Conservation (phyloP, 1,140 invertebrate species). For the Diploscapter pachys region DNA sequence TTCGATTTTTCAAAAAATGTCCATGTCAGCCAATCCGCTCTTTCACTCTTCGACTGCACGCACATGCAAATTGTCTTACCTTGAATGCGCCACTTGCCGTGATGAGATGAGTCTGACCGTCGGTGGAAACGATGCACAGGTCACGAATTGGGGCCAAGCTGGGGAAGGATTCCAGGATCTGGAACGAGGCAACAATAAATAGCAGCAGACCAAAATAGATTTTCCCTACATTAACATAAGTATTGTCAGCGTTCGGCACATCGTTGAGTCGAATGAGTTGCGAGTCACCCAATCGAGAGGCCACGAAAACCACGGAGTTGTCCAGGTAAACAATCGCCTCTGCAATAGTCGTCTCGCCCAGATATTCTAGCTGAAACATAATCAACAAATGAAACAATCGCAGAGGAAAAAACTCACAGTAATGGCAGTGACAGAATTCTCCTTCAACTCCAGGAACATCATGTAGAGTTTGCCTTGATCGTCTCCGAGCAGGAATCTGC, state of each 20-base stretch:
- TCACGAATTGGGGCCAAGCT: constrained; percentile 95
- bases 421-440: constrained; percentile 74
- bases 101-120: constrained; percentile 92
- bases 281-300: constrained; percentile 90
- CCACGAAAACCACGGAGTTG: constrained; percentile 95
- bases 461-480: constrained; percentile 91
- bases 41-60: too few species aligned
- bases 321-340: constrained; percentile 97
- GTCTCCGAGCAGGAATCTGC: constrained; percentile 84
- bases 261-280: constrained; percentile 87
- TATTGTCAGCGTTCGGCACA: constrained; percentile 70
- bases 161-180: constrained; percentile 11
- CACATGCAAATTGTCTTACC: constrained; percentile 42
- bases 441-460: constrained; percentile 84
- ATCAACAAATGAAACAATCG: constrained; percentile 42
- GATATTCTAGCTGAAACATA: constrained; percentile 43
- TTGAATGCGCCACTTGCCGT: constrained; percentile 80
- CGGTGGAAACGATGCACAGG: constrained; percentile 89
- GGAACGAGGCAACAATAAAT: not conserved
- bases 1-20: too few species aligned
- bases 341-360: constrained; percentile 86
- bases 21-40: too few species aligned
- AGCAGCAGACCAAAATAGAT: too few species aligned
- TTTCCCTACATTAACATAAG: constrained; percentile 80
- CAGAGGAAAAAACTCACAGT: constrained; percentile 86